Base-by-base conservation (phyloP, 2,113 vertebrate genomes). In the Pachycephala philippinensis region DNA sequence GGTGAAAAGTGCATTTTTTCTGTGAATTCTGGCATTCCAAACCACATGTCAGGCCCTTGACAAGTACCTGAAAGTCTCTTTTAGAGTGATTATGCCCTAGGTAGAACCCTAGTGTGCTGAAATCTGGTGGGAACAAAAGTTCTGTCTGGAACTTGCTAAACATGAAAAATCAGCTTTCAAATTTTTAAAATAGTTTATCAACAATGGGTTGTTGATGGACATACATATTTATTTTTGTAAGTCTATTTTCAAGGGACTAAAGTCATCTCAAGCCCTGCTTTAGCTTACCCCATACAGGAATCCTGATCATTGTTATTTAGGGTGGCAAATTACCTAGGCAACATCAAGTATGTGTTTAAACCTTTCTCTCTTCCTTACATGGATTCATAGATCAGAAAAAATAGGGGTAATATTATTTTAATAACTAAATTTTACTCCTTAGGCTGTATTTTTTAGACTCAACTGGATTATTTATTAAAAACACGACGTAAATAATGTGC, bases 401-500 rank as follows among this genome's bases (percentile, higher is more conserved):
- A 39, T 18, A 56, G 11, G 27, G 2, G 10, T 19, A 64, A 28
- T 56, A 28, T 15, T 8, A 28, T 76, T 79, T 83, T 53, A 37
- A 44, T 47, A 64, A 42, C 13, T 26, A 13, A 47, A 59, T 8
- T 44, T 61, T 77, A 28, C 12, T 66, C 11, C 8, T 70, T 8
- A 65, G 42, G 10, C 16, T 89, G 7, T 35, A 27, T 23, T 31
- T 89, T 45, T 59, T 33, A 21, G 5, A 18, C 28, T 81, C 13
- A 17, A 1, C 3, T 15, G 24, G 26, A 60, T 2, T 70, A 21
- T 78, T 90, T 95, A 11, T 56, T 35, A 30, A 78, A 87, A 85
- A 11, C 8, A 15, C 0, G 0, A 4, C n/a, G 9, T 37, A 61
- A 89, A 69, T 49, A 90, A 28, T 31, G 5, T 45, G 12, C 31